Conservation (phyloP, 2,888 invertebrate species). For the Pyrocoelia pectoralis region DNA sequence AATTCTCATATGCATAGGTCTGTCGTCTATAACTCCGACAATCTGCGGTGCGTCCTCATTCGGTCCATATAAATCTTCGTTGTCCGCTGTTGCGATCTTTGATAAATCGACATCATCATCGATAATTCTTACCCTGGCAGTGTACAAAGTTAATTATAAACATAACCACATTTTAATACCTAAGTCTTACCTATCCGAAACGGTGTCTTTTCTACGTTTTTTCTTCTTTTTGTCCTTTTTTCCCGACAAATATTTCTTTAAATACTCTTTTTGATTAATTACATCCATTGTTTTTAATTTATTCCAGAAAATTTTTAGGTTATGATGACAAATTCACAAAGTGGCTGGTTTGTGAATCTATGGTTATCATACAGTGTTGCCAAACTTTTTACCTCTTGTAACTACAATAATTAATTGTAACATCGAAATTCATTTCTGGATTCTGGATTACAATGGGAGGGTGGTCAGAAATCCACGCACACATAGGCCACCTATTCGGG, state of each 20-base stretch:
- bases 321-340: too few relatives aligned
- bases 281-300: slow-evolving; percentile 14
- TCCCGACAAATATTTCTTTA: slow-evolving; percentile 79
- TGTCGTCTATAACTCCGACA: slow-evolving; percentile 86
- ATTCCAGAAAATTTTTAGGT: too few relatives aligned
- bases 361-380: too few relatives aligned
- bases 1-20: slow-evolving; percentile 69
- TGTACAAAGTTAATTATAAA: too few relatives aligned
- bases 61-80: slow-evolving; percentile 73
- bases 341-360: too few relatives aligned
- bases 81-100: slow-evolving; percentile 67
- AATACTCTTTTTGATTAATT: slow-evolving; percentile 78
- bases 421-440: too few relatives aligned
- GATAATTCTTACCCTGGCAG: slow-evolving; percentile 83
- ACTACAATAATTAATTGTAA: too few relatives aligned
- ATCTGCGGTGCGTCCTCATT: slow-evolving; percentile 92
- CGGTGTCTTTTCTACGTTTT: slow-evolving; percentile 67
- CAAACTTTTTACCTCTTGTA: too few relatives aligned
- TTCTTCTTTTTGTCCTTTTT: slow-evolving; percentile 69
- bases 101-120: slow-evolving; percentile 82
- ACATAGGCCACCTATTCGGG: too few relatives aligned
- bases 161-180: neutral
- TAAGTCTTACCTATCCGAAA: slow-evolving; percentile 7
- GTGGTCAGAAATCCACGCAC: too few relatives aligned
- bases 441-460: too few relatives aligned